Evolutionary conservation across 1,140 invertebrate genomes (phyloP), one percentile per base, ranked within the genome.

Genomic region (Lasaia peninsularis): DNA sequence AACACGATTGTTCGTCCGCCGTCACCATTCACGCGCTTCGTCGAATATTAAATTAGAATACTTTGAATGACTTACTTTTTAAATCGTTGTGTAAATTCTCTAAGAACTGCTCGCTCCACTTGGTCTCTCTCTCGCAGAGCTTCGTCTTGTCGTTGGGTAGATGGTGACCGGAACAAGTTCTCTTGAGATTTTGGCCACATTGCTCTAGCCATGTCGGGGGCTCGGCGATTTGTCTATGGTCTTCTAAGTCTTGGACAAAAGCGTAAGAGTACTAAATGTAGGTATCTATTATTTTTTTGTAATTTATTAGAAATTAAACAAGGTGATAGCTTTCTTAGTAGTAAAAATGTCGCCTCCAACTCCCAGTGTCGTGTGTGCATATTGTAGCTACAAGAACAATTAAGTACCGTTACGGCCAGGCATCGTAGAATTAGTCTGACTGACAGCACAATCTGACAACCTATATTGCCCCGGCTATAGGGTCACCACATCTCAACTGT

Each of bases 61-160:
- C 5, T 28, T 28, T 28, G n/a, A 28, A 28, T 7, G 8, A 28
- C 72, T 67, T 63, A 91, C 92, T 92, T 66, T 90, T 91, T 2
- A 93, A 67, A 68, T 93, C 92, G 37, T 90, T 80, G 52, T 93
- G 89, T 11, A 93, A 78, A 33, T 88, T 75, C 69, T 90, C 89
- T 20, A 93, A 54, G 53, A 91, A 92, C 57, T 92, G 86, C 34
- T 92, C 89, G 21, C 90, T 92, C 92, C 92, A 93, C 74, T 91
- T 92, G 2, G 92, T 92, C 71, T 92, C 88, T 21, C 90, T 80
- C 34, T 91, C 78, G 65, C 93, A 93, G 24, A 89, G 84, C 67
- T 86, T 77, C 8, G 73, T 84, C 8, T 65, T 68, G 56, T 90
- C 84, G n/a, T 69, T 65, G 0, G 78, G 73, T 3, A 86, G 63